Base-by-base conservation (phyloP, 2,797 vertebrate species). In the Fistularia commersonii region DNA sequence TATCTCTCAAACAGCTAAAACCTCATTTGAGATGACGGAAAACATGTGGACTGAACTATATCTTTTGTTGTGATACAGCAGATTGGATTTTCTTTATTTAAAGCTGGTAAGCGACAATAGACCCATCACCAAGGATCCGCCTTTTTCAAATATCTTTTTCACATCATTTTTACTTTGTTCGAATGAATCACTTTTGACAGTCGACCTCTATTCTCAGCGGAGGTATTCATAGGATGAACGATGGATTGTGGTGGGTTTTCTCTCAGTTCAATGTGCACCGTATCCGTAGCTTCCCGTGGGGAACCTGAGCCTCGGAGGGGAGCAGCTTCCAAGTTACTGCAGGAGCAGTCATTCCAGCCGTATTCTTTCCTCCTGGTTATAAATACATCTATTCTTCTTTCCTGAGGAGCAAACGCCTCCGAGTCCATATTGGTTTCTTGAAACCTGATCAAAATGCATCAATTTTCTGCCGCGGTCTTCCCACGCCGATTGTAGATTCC, bases 291-390 rank as follows among this genome's bases (percentile, higher is more conserved):
- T 72, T 66, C 39, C 12, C 6, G 5, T n/a, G 51, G 6, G 34
- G 46, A 61, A 59, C 35, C 48, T 33, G 49, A 32, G 3, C 11
- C 14, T 0, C 0, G 11, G 38, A 52, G 11, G 38, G n/a, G n/a
- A n/a, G 11, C 0, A 12, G 6, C 42, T 48, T 40, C 31, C 39
- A 14, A 51, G 40, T 64, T 44, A 39, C 23, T 8, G 12, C 15
- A 42, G 45, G 40, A 44, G 40, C 36, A 59, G 3, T 40, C 37
- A 12, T 43, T 45, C 47, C 36, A 12, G 14, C 51, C 55, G 9
- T 44, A 48, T 60, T 45, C 41, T 56, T 64, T 56, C 40, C 45
- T 31, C 6, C 54, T 71, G 69, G 68, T 77, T 37, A 33, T 51
- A 45, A 54, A 0, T 48, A 37, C 44, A 46, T 66, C 36, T 57